Evolutionary conservation across 2,113 vertebrate species (phyloP), one percentile per base, ranked within the genome.

Genomic region (Casuarius casuarius): DNA sequence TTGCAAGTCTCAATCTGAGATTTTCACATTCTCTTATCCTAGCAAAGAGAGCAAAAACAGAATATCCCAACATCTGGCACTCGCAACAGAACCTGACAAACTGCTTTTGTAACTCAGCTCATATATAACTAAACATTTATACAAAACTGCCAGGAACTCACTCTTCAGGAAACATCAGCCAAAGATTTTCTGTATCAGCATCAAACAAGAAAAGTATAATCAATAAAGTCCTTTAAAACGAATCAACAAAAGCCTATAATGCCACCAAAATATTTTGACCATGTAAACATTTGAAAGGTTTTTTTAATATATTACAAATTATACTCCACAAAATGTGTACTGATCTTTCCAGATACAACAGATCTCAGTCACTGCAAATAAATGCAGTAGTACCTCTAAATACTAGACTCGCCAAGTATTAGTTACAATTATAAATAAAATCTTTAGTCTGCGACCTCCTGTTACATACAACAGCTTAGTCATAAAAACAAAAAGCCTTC

Each of bases 21-120:
- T 14, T 7, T 35, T 77, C 11, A 1, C 10, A 0, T 59, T 77
- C 29, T 4, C 0, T 0, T 10, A 12, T 3, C 31, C 21, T 21
- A 20, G 51, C 20, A 38, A 22, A 7, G 33, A 33, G 25, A 22
- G 70, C 25, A 29, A 52, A 76, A 58, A 1, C 76, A 49, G 59
- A 78, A 59, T n/a, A 49, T 26, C 59, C 29, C 46, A 9, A 0
- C 2, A 63, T 5, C 5, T 48, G 58, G 21, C 19, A 54, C 31
- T 18, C 68, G 44, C 54, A 81, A 26, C 51, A 90, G 18, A 61
- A 71, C 28, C 35, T 52, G 51, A n/a, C 46, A 66, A 44, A 61
- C 31, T 59, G 20, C n/a, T 79, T n/a, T 18, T 51, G 4, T 5
- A 18, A 38, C 62, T 71, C 31, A 49, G 14, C 21, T 59, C 14